Evolutionary conservation across 2,113 vertebrate genomes (phyloP), one percentile per base, ranked within the genome.

Genomic region (Jacana jacana): DNA sequence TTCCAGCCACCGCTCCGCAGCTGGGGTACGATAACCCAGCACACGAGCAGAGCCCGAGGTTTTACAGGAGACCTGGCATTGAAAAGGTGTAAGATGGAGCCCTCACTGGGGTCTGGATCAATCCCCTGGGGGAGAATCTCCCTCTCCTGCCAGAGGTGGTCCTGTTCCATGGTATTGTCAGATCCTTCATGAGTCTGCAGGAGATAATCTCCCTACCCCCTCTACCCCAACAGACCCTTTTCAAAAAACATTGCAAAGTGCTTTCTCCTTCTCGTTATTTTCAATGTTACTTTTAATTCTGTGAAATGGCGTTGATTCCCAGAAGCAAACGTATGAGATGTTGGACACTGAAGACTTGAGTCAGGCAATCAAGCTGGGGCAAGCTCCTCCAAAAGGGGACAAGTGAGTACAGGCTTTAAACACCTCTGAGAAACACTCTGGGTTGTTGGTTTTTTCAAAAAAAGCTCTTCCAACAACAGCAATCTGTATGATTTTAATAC

Each of bases 121-220:
- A 48, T 35, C 14, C 39, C 52, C 5, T 4, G 23, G 9, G 2
- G 15, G 7, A 22, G 15, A 31, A 69, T 40, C 6, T 69, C 64
- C 17, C 25, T 73, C 37, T 63, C 33, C 7, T 1, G 0, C 37
- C 1, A 13, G 49, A 57, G 49, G 12, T 49, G 55, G 25, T 68
- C 44, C 66, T 17, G 37, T 24, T 52, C 63, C 4, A 0, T 7
- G 48, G 28, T 30, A 11, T 10, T 61, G 55, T 19, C 69, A 37
- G 20, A 5, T 7, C 18, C 17, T 6, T 23, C 1, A 0, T 0
- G 5, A 27, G 3, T 23, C 52, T 11, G 6, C 18, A 22, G 20
- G 19, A n/a, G 9, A 48, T 49, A 40, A n/a, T 19, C 23, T 68
- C 42, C 52, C 46, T 22, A n/a, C 14, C 5, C 4, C 6, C 16